Percentiles rank a stretch among this genome's conserved stretches.
These are phyloP conservation scores for Platysteira castanea DNA, from an alignment of 2,113 vertebrate species.

Conservation along the genomic window DNA sequence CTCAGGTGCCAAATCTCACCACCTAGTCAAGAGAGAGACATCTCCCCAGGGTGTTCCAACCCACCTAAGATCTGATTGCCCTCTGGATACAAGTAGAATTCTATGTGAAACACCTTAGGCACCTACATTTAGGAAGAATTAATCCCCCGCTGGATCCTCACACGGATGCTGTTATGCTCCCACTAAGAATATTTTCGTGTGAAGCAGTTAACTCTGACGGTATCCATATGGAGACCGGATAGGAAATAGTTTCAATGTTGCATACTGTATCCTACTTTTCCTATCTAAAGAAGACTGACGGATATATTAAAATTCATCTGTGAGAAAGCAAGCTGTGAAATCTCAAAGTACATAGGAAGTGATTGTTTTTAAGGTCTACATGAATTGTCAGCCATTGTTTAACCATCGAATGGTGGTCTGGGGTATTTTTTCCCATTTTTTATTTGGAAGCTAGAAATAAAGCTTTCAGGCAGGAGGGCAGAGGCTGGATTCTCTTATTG, in stretches of 20 bases:
- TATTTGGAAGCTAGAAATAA: background rate
- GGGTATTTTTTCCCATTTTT: background rate
- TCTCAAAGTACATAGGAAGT: background rate
- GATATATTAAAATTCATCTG: constrained; percentile 43
- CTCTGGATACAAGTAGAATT: background rate
- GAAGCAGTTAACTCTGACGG: constrained; percentile 35
- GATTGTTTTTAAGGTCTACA: background rate
- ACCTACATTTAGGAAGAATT: background rate
- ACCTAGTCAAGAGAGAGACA: background rate
- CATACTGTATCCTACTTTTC: constrained; percentile 41
- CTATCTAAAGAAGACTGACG: constrained; percentile 19
- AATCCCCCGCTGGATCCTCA: background rate
- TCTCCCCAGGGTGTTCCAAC: background rate
- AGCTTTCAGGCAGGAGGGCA: background rate
- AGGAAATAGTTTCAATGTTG: constrained; percentile 35
- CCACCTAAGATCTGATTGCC: constrained; percentile 3
- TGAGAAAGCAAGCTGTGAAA: constrained; percentile 39
- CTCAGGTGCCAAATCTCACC: background rate
- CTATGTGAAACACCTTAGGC: constrained; percentile 34
- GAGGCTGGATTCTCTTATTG: background rate
- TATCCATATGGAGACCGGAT: constrained; percentile 48
- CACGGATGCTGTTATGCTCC: background rate
- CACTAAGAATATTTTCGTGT: constrained; percentile 43
- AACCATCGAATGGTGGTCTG: background rate
- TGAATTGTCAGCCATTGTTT: background rate